phyloP scores from a whole-genome alignment of 2,888 invertebrate species.

The Spodoptera littoralis region DNA sequence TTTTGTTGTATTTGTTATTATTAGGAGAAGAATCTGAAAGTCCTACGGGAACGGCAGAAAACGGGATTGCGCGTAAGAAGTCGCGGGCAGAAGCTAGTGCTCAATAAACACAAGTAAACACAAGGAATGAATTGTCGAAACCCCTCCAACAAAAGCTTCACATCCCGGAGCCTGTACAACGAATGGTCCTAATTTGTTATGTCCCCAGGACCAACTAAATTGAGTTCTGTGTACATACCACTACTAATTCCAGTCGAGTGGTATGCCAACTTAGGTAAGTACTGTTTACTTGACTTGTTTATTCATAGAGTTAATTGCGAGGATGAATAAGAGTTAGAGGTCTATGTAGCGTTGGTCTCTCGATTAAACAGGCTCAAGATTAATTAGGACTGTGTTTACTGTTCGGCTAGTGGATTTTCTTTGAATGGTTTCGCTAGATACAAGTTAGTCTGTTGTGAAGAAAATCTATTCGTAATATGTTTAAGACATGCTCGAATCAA shows the following conservation, averaged over 20 bases:
- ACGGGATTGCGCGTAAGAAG: neutral
- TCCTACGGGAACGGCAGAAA: no score
- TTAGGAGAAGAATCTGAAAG: no score
- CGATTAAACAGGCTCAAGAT: conserved; percentile 22
- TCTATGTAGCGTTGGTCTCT: conserved; percentile 21
- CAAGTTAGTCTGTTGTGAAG: neutral
- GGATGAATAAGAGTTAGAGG: conserved; percentile 33
- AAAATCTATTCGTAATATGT: no score
- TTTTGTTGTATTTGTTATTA: no score
- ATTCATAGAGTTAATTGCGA: conserved; percentile 44
- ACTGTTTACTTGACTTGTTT: conserved; percentile 34
- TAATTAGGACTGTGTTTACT: conserved; percentile 15
- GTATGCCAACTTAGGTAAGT: conserved; percentile 32
- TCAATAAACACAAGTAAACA: conserved; percentile 8
- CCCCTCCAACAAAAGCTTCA: conserved; percentile 6
- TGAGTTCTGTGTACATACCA: conserved; percentile 46
- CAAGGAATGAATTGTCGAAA: conserved; percentile 13
- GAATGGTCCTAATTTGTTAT: conserved; percentile 48
- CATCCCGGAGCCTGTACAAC: conserved; percentile 21
- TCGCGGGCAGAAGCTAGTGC: neutral
- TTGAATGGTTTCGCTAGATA: neutral
- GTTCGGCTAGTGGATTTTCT: conserved; percentile 7
- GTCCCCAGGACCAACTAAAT: conserved; percentile 48
- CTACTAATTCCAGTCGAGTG: conserved; percentile 45
- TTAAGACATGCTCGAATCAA: no score